These are phyloP conservation scores for Agrochola lota DNA, from an alignment of 2,888 invertebrate genomes.

Conservation along the genomic window DNA sequence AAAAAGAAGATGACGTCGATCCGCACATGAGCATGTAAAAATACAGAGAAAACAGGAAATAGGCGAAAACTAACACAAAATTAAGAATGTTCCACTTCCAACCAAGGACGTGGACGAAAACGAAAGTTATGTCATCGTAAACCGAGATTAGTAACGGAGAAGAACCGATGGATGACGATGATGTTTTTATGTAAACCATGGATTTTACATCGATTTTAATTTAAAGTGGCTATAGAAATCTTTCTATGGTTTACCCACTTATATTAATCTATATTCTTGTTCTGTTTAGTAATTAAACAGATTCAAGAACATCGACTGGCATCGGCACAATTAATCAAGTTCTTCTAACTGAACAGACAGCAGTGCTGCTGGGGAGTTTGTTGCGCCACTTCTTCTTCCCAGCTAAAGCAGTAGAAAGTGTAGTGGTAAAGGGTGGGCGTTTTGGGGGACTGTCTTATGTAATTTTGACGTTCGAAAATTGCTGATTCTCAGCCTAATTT, in stretches of 20 bases:
- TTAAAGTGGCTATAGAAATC: slow-evolving; percentile 9
- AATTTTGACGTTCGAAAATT: too few relatives aligned
- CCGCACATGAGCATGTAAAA: not conserved
- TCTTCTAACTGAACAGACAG: not conserved
- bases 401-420: not conserved
- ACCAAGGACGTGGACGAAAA: slow-evolving; percentile 24
- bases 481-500: not conserved
- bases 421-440: not conserved
- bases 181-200: slow-evolving; percentile 34
- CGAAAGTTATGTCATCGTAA: slow-evolving; percentile 39
- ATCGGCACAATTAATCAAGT: not conserved
- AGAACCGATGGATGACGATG: slow-evolving; percentile 20
- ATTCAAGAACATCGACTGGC: not conserved
- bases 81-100: not conserved
- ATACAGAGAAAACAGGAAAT: slow-evolving; percentile 13
- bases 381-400: not conserved
- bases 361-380: not conserved
- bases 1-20: too few relatives aligned
- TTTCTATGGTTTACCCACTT: not conserved
- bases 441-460: too few relatives aligned
- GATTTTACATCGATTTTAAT: slow-evolving; percentile 19
- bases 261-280: not conserved
- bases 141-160: slow-evolving; percentile 33
- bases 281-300: not conserved
- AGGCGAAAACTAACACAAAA: not conserved